Percentiles rank a stretch among this genome's conserved stretches.
These are phyloP conservation scores for Formica exsecta DNA, from an alignment of 1,140 invertebrate species.

Conservation along the genomic window DNA sequence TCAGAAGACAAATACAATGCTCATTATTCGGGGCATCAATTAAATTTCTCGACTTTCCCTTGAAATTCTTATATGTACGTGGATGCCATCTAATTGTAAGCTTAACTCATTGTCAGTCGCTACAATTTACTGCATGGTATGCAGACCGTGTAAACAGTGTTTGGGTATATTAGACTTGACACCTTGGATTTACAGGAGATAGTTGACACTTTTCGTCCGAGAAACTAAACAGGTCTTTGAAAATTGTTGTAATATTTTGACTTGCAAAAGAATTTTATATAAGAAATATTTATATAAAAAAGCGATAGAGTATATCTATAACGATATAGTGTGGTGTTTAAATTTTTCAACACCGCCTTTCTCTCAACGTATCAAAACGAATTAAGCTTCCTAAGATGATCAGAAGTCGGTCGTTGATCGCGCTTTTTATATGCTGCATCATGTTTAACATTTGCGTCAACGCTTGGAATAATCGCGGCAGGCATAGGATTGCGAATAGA, in stretches of 20 bases:
- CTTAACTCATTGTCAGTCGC: not conserved
- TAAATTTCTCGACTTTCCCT: conserved; percentile 66
- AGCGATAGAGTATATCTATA: not conserved
- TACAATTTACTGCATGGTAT: conserved; percentile 40
- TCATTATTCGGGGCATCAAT: conserved; percentile 3
- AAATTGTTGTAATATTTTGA: not conserved
- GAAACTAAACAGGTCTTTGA: not conserved
- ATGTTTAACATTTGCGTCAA: not conserved
- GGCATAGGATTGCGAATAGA: conserved; percentile 27
- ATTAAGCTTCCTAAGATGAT: not conserved
- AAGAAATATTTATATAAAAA: not conserved
- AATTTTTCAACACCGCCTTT: not conserved
- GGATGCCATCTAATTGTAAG: not conserved
- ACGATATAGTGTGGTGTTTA: not conserved
- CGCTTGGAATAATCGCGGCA: conserved; percentile 53
- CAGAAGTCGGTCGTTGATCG: not conserved
- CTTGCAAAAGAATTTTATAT: not conserved
- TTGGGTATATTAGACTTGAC: conserved; percentile 61
- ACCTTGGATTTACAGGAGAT: conserved; percentile 13
- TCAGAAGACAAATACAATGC: conserved; percentile 60
- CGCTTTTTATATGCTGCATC: conserved; percentile 38
- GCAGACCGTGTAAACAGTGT: conserved; percentile 64
- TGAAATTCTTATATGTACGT: not conserved
- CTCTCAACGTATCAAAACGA: not conserved
- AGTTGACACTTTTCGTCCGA: not conserved